Evolutionary conservation across 2,888 invertebrate species (phyloP).

Genomic region (Chymomyza caudatula): DNA sequence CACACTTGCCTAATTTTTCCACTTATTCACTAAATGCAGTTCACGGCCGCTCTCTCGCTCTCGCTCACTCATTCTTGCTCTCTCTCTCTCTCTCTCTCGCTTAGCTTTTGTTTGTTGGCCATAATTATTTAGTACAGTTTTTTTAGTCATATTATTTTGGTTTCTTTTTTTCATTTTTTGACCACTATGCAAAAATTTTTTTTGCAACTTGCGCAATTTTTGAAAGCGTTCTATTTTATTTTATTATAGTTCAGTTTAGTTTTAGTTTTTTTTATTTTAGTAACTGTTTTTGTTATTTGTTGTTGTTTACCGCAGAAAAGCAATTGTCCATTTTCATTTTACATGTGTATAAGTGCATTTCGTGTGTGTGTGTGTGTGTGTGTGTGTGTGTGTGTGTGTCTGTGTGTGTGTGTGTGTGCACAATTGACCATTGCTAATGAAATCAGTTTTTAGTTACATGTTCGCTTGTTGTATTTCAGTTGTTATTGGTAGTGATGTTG

Average conservation of each 20-base stretch:
- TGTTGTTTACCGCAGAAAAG: background rate
- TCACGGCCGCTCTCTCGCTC: background rate
- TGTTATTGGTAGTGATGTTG: constrained; percentile 3
- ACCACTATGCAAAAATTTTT: constrained; percentile 14
- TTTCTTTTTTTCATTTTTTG: background rate
- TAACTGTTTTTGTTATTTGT: background rate
- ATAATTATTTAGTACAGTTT: constrained; percentile 27
- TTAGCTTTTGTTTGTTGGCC: constrained; percentile 20
- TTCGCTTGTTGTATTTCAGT: background rate
- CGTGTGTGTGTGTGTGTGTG: background rate
- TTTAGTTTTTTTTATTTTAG: constrained; percentile 20
- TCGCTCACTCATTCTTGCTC: background rate
- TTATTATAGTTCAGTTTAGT: background rate
- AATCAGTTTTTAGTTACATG: constrained; percentile 37
- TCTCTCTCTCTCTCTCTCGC: background rate
- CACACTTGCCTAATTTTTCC: constrained; percentile 21
- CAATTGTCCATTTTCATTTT: constrained; percentile 11
- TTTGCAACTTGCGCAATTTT: constrained; percentile 30
- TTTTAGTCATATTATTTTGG: background rate
- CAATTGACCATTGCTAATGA: constrained; percentile 39
- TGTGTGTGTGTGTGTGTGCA: constrained; percentile 11
- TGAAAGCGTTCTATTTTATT: constrained; percentile 3
- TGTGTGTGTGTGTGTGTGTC: background rate
- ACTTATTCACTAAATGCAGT: background rate
- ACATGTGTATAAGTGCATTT: background rate